Evolutionary conservation across 2,888 invertebrate species (phyloP), one percentile per base, ranked within the genome.

Genomic region (Punctoribates punctum): DNA sequence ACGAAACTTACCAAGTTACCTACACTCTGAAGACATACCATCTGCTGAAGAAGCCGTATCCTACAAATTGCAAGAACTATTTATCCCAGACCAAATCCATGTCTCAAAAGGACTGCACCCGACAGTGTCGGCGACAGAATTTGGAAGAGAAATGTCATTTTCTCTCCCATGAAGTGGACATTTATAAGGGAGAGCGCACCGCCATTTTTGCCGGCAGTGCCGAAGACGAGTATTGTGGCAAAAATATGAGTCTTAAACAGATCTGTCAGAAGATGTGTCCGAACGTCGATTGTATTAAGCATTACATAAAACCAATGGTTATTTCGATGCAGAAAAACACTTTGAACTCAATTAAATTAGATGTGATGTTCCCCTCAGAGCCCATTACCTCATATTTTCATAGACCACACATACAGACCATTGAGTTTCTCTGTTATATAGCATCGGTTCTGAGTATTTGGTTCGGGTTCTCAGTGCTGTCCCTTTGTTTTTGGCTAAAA

Each of bases 381-480:
- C 48, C 48, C n/a, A 17, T 17, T 8, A 17, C 13, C 4, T 8
- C n/a, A 8, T 48, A 48, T 13, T 8, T 17, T 48, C 48, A 48
- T 17, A 48, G n/a, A 17, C 48, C 48, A 6, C 13, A 17, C 48
- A 48, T 48, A 17, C 15, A 48, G 11, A 48, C 48, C 13, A 48
- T 48, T 48, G 48, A 48, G 13, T 48, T 48, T 13, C 13, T 48
- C 3, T 48, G 48, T 48, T 48, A 48, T 48, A 13, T 48, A 2
- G 48, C 48, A 17, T 48, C 48, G 3, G 3, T 48, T 17, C 48
- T 48, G 3, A 17, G 48, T 17, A 13, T 48, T 17, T 48, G 48
- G 48, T 48, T 48, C n/a, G 48, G 48, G 11, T 17, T 48, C 13
- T 48, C 48, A 48, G 17, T 81, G 89, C 90, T 81, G 85, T 48